Conservation (phyloP, 2,888 invertebrate genomes). For the Drosophila emarginata region DNA sequence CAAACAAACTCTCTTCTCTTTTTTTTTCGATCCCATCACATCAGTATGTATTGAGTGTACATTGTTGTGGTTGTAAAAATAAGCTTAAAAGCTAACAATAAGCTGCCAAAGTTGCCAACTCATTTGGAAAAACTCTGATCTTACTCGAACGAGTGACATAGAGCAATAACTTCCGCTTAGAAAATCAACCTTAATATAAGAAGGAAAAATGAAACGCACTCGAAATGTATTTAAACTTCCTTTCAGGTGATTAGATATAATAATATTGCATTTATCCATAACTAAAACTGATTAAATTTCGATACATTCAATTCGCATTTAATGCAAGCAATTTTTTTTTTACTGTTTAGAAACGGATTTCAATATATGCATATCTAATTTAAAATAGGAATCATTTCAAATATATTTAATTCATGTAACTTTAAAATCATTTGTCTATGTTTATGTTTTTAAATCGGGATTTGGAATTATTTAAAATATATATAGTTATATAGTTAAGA, state of each 20-base stretch:
- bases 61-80: slow-evolving; percentile 76
- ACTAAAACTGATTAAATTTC: slow-evolving; percentile 19
- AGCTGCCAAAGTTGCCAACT: slow-evolving; percentile 73
- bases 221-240: slow-evolving; percentile 20
- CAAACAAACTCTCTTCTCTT: not conserved
- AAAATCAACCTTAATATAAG: slow-evolving; percentile 44
- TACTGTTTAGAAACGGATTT: too few species aligned
- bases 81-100: slow-evolving; percentile 77
- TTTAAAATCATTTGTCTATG: too few species aligned
- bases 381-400: too few species aligned
- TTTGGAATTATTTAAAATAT: too few species aligned
- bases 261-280: not conserved
- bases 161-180: slow-evolving; percentile 70
- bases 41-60: slow-evolving; percentile 41
- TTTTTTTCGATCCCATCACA: slow-evolving; percentile 11
- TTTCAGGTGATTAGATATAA: slow-evolving; percentile 2
- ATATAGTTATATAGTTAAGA: not conserved
- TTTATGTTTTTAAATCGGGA: too few species aligned
- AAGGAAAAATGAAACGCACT: slow-evolving; percentile 13
- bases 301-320: too few species aligned
- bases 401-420: too few species aligned
- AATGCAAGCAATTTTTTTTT: too few species aligned
- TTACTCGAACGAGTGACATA: slow-evolving; percentile 2
- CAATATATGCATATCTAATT: too few species aligned
- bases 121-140: slow-evolving; percentile 71